These are phyloP conservation scores for Hippopotamus amphibius DNA, from an alignment of 2,113 vertebrate genomes.

Conservation along the genomic window DNA sequence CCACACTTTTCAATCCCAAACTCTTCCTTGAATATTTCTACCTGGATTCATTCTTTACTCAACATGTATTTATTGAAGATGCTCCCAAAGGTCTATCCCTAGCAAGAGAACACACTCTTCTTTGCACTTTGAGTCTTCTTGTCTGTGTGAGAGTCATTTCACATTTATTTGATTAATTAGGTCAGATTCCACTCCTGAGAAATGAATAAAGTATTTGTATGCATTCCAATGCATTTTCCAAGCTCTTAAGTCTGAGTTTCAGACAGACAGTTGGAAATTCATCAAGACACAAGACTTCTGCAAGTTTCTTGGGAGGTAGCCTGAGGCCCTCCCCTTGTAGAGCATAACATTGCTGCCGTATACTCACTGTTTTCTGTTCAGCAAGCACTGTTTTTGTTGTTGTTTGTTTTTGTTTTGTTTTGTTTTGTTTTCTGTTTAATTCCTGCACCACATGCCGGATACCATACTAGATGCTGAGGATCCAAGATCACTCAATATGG, in stretches of 20 bases:
- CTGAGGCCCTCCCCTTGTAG: not conserved
- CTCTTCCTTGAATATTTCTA: not conserved
- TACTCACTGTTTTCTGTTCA: accelerated
- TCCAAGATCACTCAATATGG: not conserved
- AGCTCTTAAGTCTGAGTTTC: not conserved
- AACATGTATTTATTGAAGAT: not conserved
- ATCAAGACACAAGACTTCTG: not conserved
- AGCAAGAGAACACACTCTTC: not conserved
- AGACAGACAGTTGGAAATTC: not conserved
- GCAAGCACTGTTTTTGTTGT: not conserved
- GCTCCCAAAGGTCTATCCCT: not conserved
- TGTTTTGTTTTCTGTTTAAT: not conserved
- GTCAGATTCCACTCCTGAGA: not conserved
- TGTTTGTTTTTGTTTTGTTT: too few relatives aligned
- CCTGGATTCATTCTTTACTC: not conserved
- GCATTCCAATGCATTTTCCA: not conserved
- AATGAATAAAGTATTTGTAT: not conserved
- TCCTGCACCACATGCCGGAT: not conserved
- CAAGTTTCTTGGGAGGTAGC: not conserved
- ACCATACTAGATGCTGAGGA: not conserved
- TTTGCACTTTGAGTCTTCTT: not conserved
- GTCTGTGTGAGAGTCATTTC: not conserved
- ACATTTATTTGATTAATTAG: conserved; percentile 13
- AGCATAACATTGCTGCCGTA: not conserved
- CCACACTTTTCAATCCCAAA: not conserved